Conservation (phyloP, 2,797 vertebrate genomes). For the Gambelia wislizenii region DNA sequence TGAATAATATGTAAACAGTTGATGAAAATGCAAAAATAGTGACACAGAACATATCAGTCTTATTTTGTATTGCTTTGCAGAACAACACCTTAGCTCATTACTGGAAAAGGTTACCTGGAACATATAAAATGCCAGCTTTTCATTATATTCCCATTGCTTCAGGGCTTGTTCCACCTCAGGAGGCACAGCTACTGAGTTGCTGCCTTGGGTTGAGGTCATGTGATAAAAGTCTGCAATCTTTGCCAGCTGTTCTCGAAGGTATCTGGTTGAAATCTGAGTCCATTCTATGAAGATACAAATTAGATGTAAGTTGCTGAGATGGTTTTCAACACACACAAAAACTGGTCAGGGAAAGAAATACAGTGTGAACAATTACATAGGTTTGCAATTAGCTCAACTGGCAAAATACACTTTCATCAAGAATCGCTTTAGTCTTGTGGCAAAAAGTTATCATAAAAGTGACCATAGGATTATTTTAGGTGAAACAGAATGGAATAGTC, state of each 20-base stretch:
- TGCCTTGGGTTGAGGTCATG: constrained; percentile 63
- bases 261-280: constrained; percentile 82
- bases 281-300: constrained; percentile 73
- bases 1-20: constrained; percentile 19
- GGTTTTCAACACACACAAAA: not conserved
- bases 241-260: constrained; percentile 80
- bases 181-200: constrained; percentile 62
- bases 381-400: not conserved
- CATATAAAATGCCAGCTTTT: constrained; percentile 82
- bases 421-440: too few species aligned
- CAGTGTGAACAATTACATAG: not conserved
- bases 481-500: not conserved
- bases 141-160: constrained; percentile 83
- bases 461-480: not conserved
- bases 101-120: constrained; percentile 79
- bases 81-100: not conserved
- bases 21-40: not conserved
- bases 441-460: too few species aligned
- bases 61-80: not conserved
- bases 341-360: not conserved
- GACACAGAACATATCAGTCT: not conserved
- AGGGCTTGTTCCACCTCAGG: constrained; percentile 80
- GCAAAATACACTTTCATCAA: not conserved
- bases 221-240: constrained; percentile 83
- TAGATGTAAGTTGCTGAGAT: not conserved